Conservation (phyloP, 2,113 vertebrate genomes). For the Oryzias woworae region DNA sequence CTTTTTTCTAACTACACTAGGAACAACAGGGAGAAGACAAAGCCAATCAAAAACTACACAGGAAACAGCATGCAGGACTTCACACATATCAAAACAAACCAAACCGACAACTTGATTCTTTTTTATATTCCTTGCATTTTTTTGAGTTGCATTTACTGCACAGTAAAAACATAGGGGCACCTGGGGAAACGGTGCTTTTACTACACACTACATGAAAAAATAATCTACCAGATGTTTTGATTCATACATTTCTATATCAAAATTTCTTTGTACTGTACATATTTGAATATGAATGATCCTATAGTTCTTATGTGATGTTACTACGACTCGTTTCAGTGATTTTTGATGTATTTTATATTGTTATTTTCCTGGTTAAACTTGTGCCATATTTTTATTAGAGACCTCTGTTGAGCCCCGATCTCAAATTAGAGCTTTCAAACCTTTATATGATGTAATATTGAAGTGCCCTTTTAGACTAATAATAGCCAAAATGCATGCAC, state of each 20-base stretch:
- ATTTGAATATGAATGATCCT: constrained; percentile 80
- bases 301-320: constrained; percentile 76
- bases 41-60: constrained; percentile 63
- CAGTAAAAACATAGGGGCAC: constrained; percentile 83
- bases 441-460: constrained; percentile 18
- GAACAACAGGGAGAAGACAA: constrained; percentile 82
- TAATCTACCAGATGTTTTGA: constrained; percentile 36
- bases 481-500: constrained; percentile 6
- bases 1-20: constrained; percentile 68
- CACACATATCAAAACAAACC: constrained; percentile 77
- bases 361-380: constrained; percentile 59
- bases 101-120: constrained; percentile 79
- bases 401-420: constrained; percentile 10
- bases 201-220: constrained; percentile 51
- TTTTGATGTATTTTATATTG: constrained; percentile 72
- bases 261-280: constrained; percentile 85
- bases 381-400: constrained; percentile 72
- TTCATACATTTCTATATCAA: constrained; percentile 60
- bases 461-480: constrained; percentile 37
- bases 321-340: constrained; percentile 78
- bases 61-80: constrained; percentile 67
- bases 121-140: constrained; percentile 61
- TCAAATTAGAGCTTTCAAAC: constrained; percentile 15
- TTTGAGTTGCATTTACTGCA: constrained; percentile 58
- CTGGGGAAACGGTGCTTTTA: constrained; percentile 92